Conservation (phyloP, 2,113 vertebrate species). For the Arvicanthis niloticus region DNA sequence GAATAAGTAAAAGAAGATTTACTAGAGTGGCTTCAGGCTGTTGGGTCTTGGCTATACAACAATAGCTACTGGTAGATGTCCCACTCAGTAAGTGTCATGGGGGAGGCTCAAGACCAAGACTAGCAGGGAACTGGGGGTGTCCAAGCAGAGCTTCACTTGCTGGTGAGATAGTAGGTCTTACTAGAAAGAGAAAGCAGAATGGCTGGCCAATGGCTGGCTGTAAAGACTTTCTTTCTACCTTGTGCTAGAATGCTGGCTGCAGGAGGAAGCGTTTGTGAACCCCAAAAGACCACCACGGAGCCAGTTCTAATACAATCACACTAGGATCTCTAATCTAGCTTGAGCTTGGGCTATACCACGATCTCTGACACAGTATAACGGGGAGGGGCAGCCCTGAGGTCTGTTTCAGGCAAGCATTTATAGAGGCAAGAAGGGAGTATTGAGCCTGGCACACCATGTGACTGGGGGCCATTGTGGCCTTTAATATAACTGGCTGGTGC, state of each 20-base stretch:
- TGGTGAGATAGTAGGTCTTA: background rate
- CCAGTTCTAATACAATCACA: no score
- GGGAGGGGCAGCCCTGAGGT: no score
- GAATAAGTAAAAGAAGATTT: background rate
- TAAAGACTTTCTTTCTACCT: background rate
- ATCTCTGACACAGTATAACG: no score
- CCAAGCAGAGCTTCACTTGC: background rate
- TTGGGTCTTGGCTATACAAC: no score
- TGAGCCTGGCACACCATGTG: no score
- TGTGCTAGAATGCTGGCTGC: background rate
- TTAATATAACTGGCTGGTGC: no score
- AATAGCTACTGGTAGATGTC: background rate
- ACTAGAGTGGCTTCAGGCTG: background rate
- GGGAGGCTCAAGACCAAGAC: background rate
- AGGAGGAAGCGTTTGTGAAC: background rate
- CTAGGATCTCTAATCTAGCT: no score
- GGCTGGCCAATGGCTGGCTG: background rate
- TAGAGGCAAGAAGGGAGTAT: no score
- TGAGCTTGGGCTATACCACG: no score
- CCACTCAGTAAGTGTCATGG: background rate
- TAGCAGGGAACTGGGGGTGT: background rate
- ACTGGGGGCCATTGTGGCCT: no score
- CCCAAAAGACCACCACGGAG: no score
- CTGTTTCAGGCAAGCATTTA: no score
- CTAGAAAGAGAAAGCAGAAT: background rate